These are phyloP conservation scores for Sminthopsis crassicaudata DNA, from an alignment of 2,113 vertebrate genomes.

Conservation along the genomic window DNA sequence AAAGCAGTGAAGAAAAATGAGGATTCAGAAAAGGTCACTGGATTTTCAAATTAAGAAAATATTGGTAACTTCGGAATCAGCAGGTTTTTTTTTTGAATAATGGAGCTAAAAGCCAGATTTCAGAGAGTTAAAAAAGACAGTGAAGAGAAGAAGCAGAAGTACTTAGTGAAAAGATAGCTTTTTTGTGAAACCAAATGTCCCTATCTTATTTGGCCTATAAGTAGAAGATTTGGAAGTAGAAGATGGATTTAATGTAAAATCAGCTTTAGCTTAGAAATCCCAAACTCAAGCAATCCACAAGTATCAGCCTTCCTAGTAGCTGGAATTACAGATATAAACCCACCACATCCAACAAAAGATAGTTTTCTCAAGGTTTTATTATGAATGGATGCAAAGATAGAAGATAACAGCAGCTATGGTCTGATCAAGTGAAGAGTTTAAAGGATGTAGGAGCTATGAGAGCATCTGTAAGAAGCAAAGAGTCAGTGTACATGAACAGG, in stretches of 20 bases:
- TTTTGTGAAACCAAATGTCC: neutral
- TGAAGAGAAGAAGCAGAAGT: too few species aligned
- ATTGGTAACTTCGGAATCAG: too few species aligned
- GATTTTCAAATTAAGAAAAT: too few species aligned
- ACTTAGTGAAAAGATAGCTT: neutral
- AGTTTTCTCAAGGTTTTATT: neutral
- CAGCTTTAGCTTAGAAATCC: neutral
- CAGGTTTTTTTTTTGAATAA: neutral
- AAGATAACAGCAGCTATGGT: neutral
- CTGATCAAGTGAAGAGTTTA: neutral
- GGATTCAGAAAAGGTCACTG: neutral
- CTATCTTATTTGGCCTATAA: neutral
- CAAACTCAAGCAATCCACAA: neutral
- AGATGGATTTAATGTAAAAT: neutral
- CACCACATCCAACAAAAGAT: neutral
- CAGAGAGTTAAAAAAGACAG: neutral
- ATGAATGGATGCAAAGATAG: neutral
- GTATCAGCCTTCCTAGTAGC: neutral
- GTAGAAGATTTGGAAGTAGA: neutral
- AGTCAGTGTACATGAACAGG: neutral
- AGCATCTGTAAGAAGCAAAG: neutral
- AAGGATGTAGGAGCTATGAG: neutral
- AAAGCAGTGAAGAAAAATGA: too few species aligned
- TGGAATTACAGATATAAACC: neutral
- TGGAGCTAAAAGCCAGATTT: neutral